A percentile compares a stretch with the other conserved stretches of the same genome.
Evolutionary conservation across 2,888 invertebrate species (phyloP).

Genomic region (Tridacna gigas): DNA sequence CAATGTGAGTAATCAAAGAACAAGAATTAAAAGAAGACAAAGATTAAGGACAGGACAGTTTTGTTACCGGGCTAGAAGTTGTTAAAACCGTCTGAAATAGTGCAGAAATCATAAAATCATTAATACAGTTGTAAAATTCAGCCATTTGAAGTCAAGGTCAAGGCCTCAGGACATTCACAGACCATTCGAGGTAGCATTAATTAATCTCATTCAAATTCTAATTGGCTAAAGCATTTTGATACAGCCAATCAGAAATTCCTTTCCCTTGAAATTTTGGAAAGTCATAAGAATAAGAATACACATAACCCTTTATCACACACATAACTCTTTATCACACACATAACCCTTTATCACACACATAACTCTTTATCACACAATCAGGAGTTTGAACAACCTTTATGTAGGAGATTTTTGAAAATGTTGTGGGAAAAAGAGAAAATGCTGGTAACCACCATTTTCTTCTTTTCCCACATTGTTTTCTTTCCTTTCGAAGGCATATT

Average conservation of each 20-base stretch:
- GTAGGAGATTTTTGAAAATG: neutral
- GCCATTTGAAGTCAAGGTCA: neutral
- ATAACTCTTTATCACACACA: too few relatives aligned
- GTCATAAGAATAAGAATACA: too few relatives aligned
- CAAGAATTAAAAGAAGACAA: neutral
- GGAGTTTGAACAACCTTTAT: too few relatives aligned
- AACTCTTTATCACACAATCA: too few relatives aligned
- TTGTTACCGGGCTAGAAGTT: conserved; percentile 15
- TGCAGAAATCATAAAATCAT: neutral
- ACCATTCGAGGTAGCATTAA: neutral
- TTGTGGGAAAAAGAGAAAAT: conserved; percentile 3
- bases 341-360: too few relatives aligned
- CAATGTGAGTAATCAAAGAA: conserved; percentile 3
- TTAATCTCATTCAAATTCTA: neutral
- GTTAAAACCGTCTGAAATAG: conserved; percentile 20
- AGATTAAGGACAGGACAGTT: conserved; percentile 13
- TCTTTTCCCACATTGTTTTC: conserved; percentile 1
- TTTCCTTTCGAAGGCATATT: too few relatives aligned
- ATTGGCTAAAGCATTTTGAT: neutral
- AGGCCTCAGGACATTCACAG: neutral
- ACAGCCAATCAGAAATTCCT: neutral
- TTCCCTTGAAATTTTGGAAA: too few relatives aligned
- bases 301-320: too few relatives aligned
- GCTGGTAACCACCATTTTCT: neutral
- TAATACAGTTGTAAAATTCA: neutral